Evolutionary conservation across 2,888 invertebrate species (phyloP), one percentile per base, ranked within the genome.

Genomic region (Drosophila heteroneura): DNA sequence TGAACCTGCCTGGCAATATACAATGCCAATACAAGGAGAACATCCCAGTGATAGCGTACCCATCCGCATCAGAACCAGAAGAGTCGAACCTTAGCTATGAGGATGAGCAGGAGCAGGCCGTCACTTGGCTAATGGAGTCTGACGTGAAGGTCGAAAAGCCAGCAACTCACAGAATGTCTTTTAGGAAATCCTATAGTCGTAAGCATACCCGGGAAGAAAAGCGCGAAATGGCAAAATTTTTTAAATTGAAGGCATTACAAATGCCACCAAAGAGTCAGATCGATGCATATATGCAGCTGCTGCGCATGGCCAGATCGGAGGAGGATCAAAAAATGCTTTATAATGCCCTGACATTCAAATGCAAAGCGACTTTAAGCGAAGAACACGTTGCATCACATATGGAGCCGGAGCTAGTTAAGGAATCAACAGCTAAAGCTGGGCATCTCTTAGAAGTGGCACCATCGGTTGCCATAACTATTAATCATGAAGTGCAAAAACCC

Each of bases 181-280:
- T 16, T 16, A 16, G 16, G 9, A 2, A 16, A 47, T 16, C 41
- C 10, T 2, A 12, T 12, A 47, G 12, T 22, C 12, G 0, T 12
- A 12, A 2, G 2, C 22, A 5, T 12, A 5, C 12, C 12, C 2
- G 0, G 22, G 22, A 22, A 22, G 5, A 22, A 22, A 3, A 0
- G 0, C 6, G 22, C 5, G 22, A 6, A 44, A 1, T 2, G 12
- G 0, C 0, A 12, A 9, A 2, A 1, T 16, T 16, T 16, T 26
- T 47, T 2, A 9, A 47, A 9, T 9, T 16, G 26, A 2, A 16
- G 16, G 4, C 16, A 26, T 16, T 16, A 7, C 26, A 16, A 26
- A 47, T 47, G 7, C 9, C 47, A 26, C 2, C 16, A 26, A 9
- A 26, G 7, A 26, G 4, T 9, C 7, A 26, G 4, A 16, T 26